Conservation (phyloP, 92 coral and sea anemone species). For the Heteractis magnifica region DNA sequence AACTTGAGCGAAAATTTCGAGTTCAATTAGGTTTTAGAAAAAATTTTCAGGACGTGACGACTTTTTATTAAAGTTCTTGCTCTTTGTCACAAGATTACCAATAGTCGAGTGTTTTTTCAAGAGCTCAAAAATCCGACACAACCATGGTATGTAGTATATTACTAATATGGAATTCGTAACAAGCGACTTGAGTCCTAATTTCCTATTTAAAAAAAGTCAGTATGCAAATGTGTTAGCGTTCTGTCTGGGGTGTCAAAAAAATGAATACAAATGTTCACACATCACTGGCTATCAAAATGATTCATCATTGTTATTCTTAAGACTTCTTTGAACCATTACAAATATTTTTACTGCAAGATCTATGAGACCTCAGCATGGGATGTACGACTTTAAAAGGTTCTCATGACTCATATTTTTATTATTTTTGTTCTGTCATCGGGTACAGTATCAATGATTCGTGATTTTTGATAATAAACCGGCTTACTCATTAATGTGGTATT, state of each 20-base stretch:
- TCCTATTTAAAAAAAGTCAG: not conserved
- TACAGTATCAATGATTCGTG: no score
- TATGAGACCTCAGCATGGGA: not conserved
- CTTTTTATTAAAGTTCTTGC: not conserved
- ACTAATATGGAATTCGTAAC: not conserved
- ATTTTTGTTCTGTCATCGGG: not conserved
- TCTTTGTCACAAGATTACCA: not conserved
- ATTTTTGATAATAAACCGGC: no score
- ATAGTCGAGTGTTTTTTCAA: not conserved
- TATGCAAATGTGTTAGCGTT: slow-evolving; percentile 12
- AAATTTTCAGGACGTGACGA: not conserved
- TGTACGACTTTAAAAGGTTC: not conserved
- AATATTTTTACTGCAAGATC: not conserved
- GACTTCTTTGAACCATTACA: not conserved
- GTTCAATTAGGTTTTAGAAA: not conserved
- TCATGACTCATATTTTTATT: not conserved
- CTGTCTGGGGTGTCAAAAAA: slow-evolving; percentile 27
- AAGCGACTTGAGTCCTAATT: not conserved
- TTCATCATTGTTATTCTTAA: not conserved
- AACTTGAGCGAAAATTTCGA: not conserved
- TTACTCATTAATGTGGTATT: no score
- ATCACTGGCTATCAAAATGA: not conserved
- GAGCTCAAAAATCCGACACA: not conserved
- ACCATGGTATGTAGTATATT: not conserved
- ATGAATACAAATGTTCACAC: slow-evolving; percentile 28